phyloP scores from a whole-genome alignment of 2,797 vertebrate species.

The Melanogrammus aeglefinus region DNA sequence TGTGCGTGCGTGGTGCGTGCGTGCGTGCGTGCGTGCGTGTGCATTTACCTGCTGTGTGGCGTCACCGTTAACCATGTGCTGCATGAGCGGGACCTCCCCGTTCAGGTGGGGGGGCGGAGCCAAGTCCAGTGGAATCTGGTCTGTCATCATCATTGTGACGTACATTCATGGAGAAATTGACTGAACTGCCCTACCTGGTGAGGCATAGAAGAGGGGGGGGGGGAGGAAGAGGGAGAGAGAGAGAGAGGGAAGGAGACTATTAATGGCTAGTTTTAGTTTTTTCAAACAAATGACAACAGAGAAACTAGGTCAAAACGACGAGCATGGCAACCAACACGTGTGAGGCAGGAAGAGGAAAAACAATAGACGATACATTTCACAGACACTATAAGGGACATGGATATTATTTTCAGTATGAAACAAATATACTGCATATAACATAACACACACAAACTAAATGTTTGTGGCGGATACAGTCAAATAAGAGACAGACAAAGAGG shows the following conservation, averaged over 20 bases:
- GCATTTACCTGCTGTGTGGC: conserved; percentile 89
- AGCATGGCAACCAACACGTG: too few species aligned
- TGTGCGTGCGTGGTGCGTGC: not conserved
- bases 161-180: conserved; percentile 99
- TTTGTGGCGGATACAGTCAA: too few species aligned
- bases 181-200: conserved; percentile 84
- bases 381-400: too few species aligned
- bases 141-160: conserved; percentile 99
- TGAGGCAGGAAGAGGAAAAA: too few species aligned
- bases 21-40: not conserved
- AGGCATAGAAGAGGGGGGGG: conserved; percentile 6
- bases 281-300: too few species aligned
- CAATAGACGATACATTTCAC: too few species aligned
- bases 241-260: not conserved
- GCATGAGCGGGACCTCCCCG: conserved; percentile 94
- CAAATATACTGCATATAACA: too few species aligned
- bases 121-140: conserved; percentile 98
- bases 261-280: too few species aligned
- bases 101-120: conserved; percentile 89
- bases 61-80: conserved; percentile 92
- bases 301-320: too few species aligned
- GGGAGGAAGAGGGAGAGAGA: conserved; percentile 19
- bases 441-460: too few species aligned
- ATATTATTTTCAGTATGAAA: too few species aligned
- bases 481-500: too few species aligned